A percentile compares a stretch with the other conserved stretches of the same genome.
Evolutionary conservation across 2,113 vertebrate genomes (phyloP).

Genomic region (Alaudala cheleensis): DNA sequence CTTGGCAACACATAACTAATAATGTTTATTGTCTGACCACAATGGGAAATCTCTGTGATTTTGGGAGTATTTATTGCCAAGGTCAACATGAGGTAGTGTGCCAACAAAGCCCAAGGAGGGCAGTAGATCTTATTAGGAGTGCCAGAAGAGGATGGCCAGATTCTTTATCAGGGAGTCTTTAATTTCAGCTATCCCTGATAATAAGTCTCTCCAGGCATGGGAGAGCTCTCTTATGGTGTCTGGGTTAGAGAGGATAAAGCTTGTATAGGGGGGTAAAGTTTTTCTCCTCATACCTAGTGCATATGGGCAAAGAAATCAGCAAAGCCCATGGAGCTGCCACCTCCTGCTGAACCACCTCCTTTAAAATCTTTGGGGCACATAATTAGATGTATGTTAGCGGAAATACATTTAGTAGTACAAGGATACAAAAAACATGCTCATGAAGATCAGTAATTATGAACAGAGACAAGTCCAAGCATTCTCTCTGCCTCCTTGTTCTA

Average conservation of each 20-base stretch:
- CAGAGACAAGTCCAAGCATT: background rate
- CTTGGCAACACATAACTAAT: background rate
- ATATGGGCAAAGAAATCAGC: background rate
- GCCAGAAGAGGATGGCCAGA: background rate
- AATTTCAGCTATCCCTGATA: background rate
- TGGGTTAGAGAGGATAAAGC: background rate
- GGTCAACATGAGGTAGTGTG: background rate
- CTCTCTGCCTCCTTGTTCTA: background rate
- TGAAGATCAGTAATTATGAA: background rate
- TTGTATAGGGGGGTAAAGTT: background rate
- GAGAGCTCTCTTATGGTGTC: background rate
- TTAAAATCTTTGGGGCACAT: background rate
- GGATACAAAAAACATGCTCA: background rate
- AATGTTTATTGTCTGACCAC: background rate
- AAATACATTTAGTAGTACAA: background rate
- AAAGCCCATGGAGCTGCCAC: background rate
- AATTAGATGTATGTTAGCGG: accelerated
- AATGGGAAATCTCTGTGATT: background rate
- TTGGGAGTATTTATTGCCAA: background rate
- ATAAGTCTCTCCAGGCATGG: background rate
- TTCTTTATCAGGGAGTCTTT: background rate
- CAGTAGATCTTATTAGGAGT: background rate
- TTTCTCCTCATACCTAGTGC: background rate
- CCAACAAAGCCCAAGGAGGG: background rate
- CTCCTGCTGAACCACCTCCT: background rate